Evolutionary conservation across 2,888 invertebrate genomes (phyloP).

Genomic region (Sussaba pulchella): DNA sequence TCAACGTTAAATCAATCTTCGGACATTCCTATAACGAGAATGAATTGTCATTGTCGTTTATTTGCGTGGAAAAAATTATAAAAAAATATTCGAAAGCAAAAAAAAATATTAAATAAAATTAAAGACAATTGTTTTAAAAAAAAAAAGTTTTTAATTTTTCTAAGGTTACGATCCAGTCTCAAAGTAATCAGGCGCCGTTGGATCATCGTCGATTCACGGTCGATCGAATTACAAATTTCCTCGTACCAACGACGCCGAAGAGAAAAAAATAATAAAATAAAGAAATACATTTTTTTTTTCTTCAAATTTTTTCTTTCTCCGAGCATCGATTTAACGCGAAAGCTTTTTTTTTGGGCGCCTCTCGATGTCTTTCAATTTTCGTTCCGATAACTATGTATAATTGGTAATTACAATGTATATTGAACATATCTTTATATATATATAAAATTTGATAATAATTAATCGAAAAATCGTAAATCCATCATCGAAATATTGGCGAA

Average conservation of each 20-base stretch:
- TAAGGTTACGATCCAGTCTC: slow-evolving; percentile 26
- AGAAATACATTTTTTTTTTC: too few species aligned
- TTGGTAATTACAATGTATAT: slow-evolving; percentile 72
- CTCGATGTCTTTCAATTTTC: slow-evolving; percentile 58
- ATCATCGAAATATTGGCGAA: slow-evolving; percentile 76
- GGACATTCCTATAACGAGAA: too few species aligned
- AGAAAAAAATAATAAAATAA: too few species aligned
- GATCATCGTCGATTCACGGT: too few species aligned
- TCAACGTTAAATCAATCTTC: too few species aligned
- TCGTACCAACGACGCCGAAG: too few species aligned
- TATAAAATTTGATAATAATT: slow-evolving; percentile 75
- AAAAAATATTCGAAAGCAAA: neutral
- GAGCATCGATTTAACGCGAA: slow-evolving; percentile 38
- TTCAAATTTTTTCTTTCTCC: neutral
- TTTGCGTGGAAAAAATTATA: too few species aligned
- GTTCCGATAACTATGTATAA: slow-evolving; percentile 63
- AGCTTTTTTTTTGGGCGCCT: slow-evolving; percentile 64
- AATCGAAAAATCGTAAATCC: slow-evolving; percentile 73
- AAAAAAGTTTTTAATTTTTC: slow-evolving; percentile 21
- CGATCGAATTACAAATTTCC: too few species aligned
- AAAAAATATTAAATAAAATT: too few species aligned
- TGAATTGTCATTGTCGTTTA: neutral
- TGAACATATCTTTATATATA: slow-evolving; percentile 69
- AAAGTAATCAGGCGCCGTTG: slow-evolving; percentile 17
- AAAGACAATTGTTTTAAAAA: too few species aligned